Percentiles rank a stretch among this genome's conserved stretches.
These are phyloP conservation scores for Helicorthomorpha holstii DNA, from an alignment of 1,140 invertebrate species.

Conservation along the genomic window DNA sequence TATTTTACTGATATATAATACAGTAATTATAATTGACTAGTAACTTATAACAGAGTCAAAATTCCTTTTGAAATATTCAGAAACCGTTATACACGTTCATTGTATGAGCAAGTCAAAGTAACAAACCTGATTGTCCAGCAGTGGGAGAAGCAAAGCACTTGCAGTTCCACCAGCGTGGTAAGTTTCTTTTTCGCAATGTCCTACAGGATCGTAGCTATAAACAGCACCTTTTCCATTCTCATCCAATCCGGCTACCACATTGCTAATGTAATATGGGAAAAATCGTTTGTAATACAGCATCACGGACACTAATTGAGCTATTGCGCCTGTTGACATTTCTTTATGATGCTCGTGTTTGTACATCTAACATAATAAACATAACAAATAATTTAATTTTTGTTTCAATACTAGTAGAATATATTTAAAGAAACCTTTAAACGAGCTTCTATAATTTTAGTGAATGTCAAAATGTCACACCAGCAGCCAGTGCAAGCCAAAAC, in stretches of 20 bases:
- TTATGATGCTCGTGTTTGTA: slow-evolving; percentile 92
- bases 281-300: slow-evolving; percentile 94
- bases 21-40: background rate
- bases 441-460: slow-evolving; percentile 67
- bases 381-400: background rate
- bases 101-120: no score
- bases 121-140: slow-evolving; percentile 65
- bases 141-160: slow-evolving; percentile 57
- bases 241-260: slow-evolving; percentile 73
- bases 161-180: slow-evolving; percentile 73
- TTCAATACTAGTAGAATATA: background rate
- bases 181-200: slow-evolving; percentile 63
- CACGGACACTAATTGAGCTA: slow-evolving; percentile 88
- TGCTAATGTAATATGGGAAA: slow-evolving; percentile 96
- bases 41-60: no score
- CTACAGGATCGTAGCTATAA: slow-evolving; percentile 93
- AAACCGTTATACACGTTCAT: no score
- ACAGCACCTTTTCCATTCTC: slow-evolving; percentile 70
- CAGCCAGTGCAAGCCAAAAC: slow-evolving; percentile 82
- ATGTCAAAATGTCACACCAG: slow-evolving; percentile 92
- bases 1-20: no score
- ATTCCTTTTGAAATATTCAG: no score
- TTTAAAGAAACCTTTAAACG: slow-evolving; percentile 49
- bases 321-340: slow-evolving; percentile 74
- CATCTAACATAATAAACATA: slow-evolving; percentile 40